Evolutionary conservation across 2,797 vertebrate species (phyloP).

Genomic region (Ctenochaetus hawaiiensis): DNA sequence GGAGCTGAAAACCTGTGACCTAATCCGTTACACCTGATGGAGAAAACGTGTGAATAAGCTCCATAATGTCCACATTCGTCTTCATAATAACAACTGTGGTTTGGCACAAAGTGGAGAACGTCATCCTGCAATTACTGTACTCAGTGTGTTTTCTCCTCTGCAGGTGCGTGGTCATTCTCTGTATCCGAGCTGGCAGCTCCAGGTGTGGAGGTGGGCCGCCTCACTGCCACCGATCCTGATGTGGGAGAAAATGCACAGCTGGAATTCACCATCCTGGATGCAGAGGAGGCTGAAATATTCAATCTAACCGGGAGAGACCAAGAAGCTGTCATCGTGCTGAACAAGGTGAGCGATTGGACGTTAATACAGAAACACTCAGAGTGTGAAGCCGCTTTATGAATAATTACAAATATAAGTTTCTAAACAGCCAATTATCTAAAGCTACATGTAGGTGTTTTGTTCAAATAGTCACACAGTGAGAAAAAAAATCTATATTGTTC

Average conservation of each 20-base stretch:
- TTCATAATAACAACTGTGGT: constrained; percentile 11
- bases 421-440: not conserved
- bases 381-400: not conserved
- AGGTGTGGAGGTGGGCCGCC: constrained; percentile 90
- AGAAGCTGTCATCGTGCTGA: constrained; percentile 88
- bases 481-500: not conserved
- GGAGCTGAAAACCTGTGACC: no score
- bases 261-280: constrained; percentile 89
- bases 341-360: constrained; percentile 76
- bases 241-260: constrained; percentile 90
- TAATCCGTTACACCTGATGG: not conserved
- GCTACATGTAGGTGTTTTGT: not conserved
- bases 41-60: constrained; percentile 17
- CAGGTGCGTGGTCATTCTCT: constrained; percentile 92
- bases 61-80: constrained; percentile 17
- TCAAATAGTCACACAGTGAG: constrained; percentile 20
- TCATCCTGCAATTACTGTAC: no score
- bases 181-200: constrained; percentile 90
- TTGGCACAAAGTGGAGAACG: not conserved
- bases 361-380: not conserved
- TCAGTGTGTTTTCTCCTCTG: constrained; percentile 11
- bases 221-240: constrained; percentile 90
- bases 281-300: constrained; percentile 87
- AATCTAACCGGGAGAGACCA: constrained; percentile 86
- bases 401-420: constrained; percentile 5